A percentile compares a stretch with the other conserved stretches of the same genome.
Evolutionary conservation across 2,113 vertebrate species (phyloP).

Genomic region (Bufo gargarizans): DNA sequence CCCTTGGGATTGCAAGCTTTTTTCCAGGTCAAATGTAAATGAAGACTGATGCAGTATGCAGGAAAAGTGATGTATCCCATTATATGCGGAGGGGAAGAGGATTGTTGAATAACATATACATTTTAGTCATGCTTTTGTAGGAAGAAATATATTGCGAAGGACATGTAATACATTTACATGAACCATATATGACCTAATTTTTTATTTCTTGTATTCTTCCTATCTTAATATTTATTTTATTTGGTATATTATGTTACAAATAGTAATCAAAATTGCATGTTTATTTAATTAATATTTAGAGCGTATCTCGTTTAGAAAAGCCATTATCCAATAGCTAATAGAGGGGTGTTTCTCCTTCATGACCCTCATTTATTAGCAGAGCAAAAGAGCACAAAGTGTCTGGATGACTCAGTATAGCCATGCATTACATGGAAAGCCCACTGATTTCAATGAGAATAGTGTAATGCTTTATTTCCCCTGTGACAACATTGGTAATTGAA

Average conservation of each 20-base stretch:
- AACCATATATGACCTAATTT: not conserved
- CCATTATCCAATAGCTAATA: not conserved
- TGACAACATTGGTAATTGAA: not conserved
- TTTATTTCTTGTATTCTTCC: not conserved
- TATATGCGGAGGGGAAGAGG: not conserved
- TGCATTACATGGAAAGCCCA: too few species aligned
- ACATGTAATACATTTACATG: not conserved
- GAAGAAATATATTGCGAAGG: not conserved
- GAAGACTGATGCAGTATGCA: not conserved
- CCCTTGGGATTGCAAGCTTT: not conserved
- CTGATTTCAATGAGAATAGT: too few species aligned
- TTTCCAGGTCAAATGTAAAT: slow-evolving; percentile 38
- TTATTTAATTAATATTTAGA: not conserved
- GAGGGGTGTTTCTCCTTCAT: not conserved
- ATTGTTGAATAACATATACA: not conserved
- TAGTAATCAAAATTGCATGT: not conserved
- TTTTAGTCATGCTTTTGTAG: not conserved
- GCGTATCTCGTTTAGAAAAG: not conserved
- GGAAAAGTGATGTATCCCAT: not conserved
- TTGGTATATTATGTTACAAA: not conserved
- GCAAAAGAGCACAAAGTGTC: not conserved
- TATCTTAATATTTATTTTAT: not conserved
- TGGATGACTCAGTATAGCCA: not conserved
- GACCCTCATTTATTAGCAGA: not conserved
- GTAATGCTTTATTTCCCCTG: not conserved